Conservation (phyloP, 2,113 vertebrate genomes). For the Peucedramus taeniatus region DNA sequence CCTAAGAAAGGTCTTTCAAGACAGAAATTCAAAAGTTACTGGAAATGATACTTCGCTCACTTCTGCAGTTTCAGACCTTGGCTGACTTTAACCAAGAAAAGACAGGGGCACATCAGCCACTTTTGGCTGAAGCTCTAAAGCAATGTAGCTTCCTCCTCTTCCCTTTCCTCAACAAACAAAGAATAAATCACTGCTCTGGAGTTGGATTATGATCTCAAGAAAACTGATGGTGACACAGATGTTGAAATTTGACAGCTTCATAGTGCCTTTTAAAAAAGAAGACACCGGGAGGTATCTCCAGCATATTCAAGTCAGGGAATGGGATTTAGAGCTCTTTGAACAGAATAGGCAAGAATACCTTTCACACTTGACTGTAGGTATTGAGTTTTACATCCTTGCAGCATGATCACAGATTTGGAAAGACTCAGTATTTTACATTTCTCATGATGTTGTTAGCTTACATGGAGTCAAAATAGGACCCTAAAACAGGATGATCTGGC, state of each 20-base stretch:
- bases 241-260: not conserved
- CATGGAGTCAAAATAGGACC: not conserved
- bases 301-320: not conserved
- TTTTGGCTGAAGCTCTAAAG: not conserved
- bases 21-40: not conserved
- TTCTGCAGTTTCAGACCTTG: not conserved
- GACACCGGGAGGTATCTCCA: not conserved
- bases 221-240: not conserved
- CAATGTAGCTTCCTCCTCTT: not conserved
- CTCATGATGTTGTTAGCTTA: not conserved
- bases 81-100: not conserved
- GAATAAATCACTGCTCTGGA: not conserved
- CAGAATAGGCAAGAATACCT: not conserved
- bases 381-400: not conserved
- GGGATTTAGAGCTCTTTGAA: not conserved
- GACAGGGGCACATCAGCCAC: rapidly evolving
- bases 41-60: not conserved
- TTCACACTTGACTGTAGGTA: not conserved
- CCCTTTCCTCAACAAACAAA: not conserved
- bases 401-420: not conserved
- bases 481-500: not conserved
- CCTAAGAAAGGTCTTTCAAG: not conserved
- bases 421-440: not conserved
- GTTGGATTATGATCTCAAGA: not conserved
- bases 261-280: not conserved